These are phyloP conservation scores for Lymantria dispar DNA, from an alignment of 2,888 invertebrate genomes.

Conservation along the genomic window DNA sequence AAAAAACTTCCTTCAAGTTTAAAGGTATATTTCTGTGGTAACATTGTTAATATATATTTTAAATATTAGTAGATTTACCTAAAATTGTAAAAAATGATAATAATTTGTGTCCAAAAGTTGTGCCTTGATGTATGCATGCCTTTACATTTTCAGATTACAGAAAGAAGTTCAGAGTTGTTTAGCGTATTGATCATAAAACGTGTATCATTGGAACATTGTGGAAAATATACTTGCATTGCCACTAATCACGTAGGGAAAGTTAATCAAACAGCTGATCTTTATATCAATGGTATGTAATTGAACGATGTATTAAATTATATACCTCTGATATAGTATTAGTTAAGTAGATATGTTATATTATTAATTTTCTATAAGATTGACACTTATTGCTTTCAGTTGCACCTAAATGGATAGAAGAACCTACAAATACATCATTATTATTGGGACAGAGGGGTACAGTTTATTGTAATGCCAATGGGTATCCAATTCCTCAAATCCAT, in stretches of 20 bases:
- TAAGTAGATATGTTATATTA: not conserved
- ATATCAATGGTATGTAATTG: conserved; percentile 84
- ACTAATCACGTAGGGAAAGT: conserved; percentile 88
- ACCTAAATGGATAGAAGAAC: conserved; percentile 89
- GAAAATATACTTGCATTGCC: conserved; percentile 88
- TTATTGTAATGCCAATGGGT: conserved; percentile 90
- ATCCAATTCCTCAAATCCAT: conserved; percentile 88
- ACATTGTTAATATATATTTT: not conserved
- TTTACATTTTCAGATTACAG: conserved; percentile 76
- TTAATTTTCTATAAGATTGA: not conserved
- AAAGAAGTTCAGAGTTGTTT: conserved; percentile 86
- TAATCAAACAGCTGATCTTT: conserved; percentile 86
- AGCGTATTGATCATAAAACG: conserved; percentile 87
- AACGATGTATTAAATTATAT: not conserved
- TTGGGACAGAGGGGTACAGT: conserved; percentile 88
- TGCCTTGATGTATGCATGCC: conserved; percentile 21
- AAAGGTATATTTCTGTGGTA: conserved; percentile 69
- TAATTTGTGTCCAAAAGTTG: conserved; percentile 6
- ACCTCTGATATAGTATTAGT: not conserved
- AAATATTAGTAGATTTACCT: not conserved
- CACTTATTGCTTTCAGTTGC: conserved; percentile 80
- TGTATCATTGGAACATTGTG: conserved; percentile 86
- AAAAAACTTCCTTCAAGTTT: conserved; percentile 84
- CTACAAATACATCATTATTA: conserved; percentile 87
- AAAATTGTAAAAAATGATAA: not conserved